Percentiles rank a stretch among this genome's conserved stretches.
These are phyloP conservation scores for Drosophila suboccidentalis DNA, from an alignment of 2,888 invertebrate genomes.

Conservation along the genomic window DNA sequence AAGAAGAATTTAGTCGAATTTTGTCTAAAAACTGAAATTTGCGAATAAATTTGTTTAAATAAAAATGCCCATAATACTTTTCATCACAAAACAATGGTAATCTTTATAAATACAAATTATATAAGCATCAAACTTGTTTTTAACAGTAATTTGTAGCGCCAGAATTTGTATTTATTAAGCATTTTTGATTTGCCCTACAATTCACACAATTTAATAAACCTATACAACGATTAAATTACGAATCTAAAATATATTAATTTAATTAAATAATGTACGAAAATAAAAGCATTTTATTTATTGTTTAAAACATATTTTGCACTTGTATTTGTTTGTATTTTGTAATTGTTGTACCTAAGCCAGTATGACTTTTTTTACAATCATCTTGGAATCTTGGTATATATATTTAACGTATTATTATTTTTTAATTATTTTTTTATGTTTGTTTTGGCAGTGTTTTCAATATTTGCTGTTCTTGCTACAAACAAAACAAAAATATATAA, in stretches of 20 bases:
- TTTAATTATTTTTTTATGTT: constrained; percentile 46
- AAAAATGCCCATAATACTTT: constrained; percentile 67
- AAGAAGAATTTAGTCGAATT: constrained; percentile 73
- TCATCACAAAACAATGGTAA: constrained; percentile 57
- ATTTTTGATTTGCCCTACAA: constrained; percentile 29
- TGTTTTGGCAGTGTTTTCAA: constrained; percentile 79
- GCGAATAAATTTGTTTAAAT: constrained; percentile 30
- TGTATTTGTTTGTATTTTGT: constrained; percentile 61
- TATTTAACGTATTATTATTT: constrained; percentile 37
- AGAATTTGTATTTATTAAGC: constrained; percentile 21
- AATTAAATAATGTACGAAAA: constrained; percentile 64
- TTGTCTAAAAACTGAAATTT: constrained; percentile 34
- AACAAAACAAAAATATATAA: constrained; percentile 67
- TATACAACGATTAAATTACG: constrained; percentile 72
- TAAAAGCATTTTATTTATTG: constrained; percentile 69
- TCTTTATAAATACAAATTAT: constrained; percentile 29
- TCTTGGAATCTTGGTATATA: constrained; percentile 39
- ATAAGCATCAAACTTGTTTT: constrained; percentile 41
- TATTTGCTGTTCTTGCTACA: constrained; percentile 51
- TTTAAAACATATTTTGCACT: constrained; percentile 82
- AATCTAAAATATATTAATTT: constrained; percentile 59
- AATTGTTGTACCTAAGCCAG: constrained; percentile 43
- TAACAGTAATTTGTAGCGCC: constrained; percentile 39
- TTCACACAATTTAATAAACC: constrained; percentile 52
- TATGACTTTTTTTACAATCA: constrained; percentile 33